Base-by-base conservation (phyloP, 1,140 invertebrate genomes). In the Trichomalopsis sarcophagae region DNA sequence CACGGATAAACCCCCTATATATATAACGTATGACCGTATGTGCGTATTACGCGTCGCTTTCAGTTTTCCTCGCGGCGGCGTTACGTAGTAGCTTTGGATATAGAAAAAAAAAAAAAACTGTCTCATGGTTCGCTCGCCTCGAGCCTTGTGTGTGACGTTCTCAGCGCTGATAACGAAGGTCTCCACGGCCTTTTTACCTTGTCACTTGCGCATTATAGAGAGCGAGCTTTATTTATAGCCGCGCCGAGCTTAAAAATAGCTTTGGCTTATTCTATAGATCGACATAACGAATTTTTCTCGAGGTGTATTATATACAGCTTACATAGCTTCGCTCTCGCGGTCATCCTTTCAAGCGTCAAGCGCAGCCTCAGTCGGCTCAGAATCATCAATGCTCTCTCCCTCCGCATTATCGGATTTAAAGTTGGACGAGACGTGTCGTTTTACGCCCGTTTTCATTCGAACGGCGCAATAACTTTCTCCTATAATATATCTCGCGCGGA, bases 211-310 rank as follows among this genome's bases (percentile, higher is more conserved):
- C n/a, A n/a, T n/a, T 36, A 7, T 14, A 1, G 44, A 47, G 66
- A 77, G 74, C 75, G 82, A 77, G 74, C 75, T 78, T 84, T 78
- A 84, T 71, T 83, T 83, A 36, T 82, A 81, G 40, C 14, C 21
- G 30, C n/a, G 17, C 4, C 1, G 14, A 81, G n/a, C 10, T 44
- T 81, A 81, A 27, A 1, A 0, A 27, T 1, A 27, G 1, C 27
- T 27, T 27, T 27, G 1, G 27, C 27, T 27, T 27, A 27, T 27
- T 27, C 27, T 27, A 27, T 27, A 27, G 27, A 27, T 27, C 1
- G 27, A 1, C 27, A 1, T 27, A 0, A 27, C 0, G 27, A 62
- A 62, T 62, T n/a, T 62, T 30, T 23, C n/a, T 17, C 3, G 2
- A 23, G 2, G 4, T 9, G 2, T 62, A 33, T 33, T 9, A 40